Conservation (phyloP, 1,140 invertebrate genomes). For the Sitodiplosis mosellana region DNA sequence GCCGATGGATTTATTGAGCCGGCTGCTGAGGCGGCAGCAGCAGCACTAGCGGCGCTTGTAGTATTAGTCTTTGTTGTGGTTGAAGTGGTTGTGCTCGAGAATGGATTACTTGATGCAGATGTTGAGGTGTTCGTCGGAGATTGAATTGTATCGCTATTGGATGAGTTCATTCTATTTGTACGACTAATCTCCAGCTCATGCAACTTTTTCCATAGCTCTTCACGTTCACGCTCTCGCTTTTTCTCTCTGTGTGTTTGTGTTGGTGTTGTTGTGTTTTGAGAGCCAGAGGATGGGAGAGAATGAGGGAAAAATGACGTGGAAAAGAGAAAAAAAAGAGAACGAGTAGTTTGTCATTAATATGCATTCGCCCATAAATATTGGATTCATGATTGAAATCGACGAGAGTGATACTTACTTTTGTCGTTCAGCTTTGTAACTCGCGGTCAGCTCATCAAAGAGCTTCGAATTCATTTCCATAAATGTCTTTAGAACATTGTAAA, state of each 20-base stretch:
- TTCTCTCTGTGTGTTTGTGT: slow-evolving; percentile 59
- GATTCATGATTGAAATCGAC: too few species aligned
- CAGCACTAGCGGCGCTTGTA: not conserved
- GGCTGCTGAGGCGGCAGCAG: not conserved
- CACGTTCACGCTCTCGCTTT: slow-evolving; percentile 83
- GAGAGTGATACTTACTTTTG: slow-evolving; percentile 62
- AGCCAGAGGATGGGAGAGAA: too few species aligned
- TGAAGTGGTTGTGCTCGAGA: too few species aligned
- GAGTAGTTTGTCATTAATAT: too few species aligned
- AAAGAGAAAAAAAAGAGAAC: too few species aligned
- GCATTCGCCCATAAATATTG: too few species aligned
- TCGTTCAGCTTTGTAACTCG: slow-evolving; percentile 92
- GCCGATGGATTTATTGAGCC: not conserved
- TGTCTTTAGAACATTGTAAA: slow-evolving; percentile 98
- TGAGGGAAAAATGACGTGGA: too few species aligned
- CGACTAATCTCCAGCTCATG: slow-evolving; percentile 43
- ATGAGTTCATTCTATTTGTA: not conserved
- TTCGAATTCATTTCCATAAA: slow-evolving; percentile 99
- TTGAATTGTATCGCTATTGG: not conserved
- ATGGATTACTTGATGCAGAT: not conserved
- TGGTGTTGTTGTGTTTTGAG: too few species aligned
- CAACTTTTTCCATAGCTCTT: slow-evolving; percentile 86
- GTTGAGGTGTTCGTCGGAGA: not conserved
- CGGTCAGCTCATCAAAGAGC: slow-evolving; percentile 95
- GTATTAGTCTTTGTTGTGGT: not conserved